A percentile compares a stretch with the other conserved stretches of the same genome.
phyloP scores from a whole-genome alignment of 2,113 vertebrate species.

The Boleophthalmus pectinirostris region DNA sequence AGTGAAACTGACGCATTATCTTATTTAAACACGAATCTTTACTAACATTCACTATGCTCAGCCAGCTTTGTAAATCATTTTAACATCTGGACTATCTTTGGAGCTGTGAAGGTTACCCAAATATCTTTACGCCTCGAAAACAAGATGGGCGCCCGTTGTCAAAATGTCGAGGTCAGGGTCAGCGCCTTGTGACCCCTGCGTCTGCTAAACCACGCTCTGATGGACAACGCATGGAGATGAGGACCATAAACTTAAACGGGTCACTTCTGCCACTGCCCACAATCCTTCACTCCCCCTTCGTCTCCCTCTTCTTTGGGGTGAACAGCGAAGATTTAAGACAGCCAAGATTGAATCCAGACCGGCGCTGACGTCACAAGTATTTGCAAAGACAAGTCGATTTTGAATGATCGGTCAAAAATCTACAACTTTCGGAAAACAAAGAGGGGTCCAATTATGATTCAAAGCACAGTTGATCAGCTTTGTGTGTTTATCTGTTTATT shows the following conservation, averaged over 20 bases:
- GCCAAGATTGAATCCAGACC: slow-evolving; percentile 70
- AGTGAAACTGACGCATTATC: not conserved
- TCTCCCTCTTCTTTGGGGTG: slow-evolving; percentile 38
- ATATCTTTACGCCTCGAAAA: not conserved
- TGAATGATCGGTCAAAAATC: slow-evolving; percentile 42
- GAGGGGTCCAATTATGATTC: not conserved
- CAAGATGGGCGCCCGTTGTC: not conserved
- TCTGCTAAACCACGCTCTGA: slow-evolving; percentile 8
- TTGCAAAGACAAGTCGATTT: slow-evolving; percentile 10
- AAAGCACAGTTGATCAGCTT: slow-evolving; percentile 18
- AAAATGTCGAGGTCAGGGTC: not conserved
- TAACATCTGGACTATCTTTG: not conserved
- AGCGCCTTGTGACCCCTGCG: not conserved
- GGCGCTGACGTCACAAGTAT: slow-evolving; percentile 40
- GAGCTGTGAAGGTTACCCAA: not conserved
- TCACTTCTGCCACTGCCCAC: slow-evolving; percentile 1
- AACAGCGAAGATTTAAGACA: slow-evolving; percentile 50
- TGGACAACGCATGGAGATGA: slow-evolving; percentile 24
- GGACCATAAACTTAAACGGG: slow-evolving; percentile 17
- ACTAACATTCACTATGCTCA: not conserved
- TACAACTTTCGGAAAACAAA: not conserved
- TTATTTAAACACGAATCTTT: not conserved
- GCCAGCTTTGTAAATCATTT: not conserved
- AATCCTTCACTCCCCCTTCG: slow-evolving; percentile 19
- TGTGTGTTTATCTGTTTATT: slow-evolving; percentile 28